Evolutionary conservation across 1,140 invertebrate genomes (phyloP), one percentile per base, ranked within the genome.

Genomic region (Cryptotermes secundus): DNA sequence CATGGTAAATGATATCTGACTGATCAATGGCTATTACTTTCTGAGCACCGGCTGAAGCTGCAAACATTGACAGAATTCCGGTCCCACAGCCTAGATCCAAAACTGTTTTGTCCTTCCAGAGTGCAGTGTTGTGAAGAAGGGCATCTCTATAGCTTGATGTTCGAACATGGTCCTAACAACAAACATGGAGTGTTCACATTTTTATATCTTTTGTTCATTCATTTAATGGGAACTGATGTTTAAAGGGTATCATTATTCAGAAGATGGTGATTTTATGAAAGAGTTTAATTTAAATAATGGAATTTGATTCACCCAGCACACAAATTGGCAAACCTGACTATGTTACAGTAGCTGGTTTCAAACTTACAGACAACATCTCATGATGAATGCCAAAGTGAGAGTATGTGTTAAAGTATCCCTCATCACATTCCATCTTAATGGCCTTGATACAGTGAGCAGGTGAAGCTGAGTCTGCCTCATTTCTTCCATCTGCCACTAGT

Each of bases 331-430:
- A 49, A 49, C 12, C 45, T 19, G 45, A 49, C 45, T 49, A 49
- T 49, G 45, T 12, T 49, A 49, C 3, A 22, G 45, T 49, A 49
- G 34, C 22, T 45, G 81, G 3, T 38, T 26, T 72, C 80, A 85
- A 85, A 90, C 89, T 91, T 91, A 94, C 95, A 85, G 93, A 94
- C 22, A 98, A 90, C 97, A 98, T 98, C 88, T 97, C 97, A 90
- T 98, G 96, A 92, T 99, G 99, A 88, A 99, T 99, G 24, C 96
- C 96, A 92, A 98, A 99, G 91, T 99, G 97, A 85, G 97, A 96
- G 90, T 99, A 99, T 7, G 97, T 97, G 89, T 95, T 96, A 88
- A 99, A 99, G 90, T 99, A 99, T 86, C 94, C 93, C 87, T 93
- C 92, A 87, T 96, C 95, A 85, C 92, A 90, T 87, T 92, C 90